Percentiles rank a stretch among this genome's conserved stretches.
These are phyloP conservation scores for Pseudomyrmex dendroicus DNA, from an alignment of 1,140 invertebrate species.

Conservation along the genomic window DNA sequence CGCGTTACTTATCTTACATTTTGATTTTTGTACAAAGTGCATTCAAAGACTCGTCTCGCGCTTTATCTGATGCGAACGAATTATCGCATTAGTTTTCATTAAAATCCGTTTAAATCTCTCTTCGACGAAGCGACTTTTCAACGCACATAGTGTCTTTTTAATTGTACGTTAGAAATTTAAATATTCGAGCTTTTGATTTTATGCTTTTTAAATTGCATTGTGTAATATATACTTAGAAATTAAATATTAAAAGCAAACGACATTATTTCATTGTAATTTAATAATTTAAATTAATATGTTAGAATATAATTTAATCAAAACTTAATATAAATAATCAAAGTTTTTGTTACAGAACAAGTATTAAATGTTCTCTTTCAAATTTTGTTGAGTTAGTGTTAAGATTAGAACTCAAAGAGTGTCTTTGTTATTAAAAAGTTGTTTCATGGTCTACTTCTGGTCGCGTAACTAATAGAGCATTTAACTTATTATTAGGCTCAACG, in stretches of 20 bases:
- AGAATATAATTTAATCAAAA: too few species aligned
- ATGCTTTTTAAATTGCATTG: too few species aligned
- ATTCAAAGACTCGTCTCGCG: neutral
- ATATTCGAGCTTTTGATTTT: neutral
- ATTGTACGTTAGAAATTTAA: neutral
- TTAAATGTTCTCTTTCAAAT: too few species aligned
- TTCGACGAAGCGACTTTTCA: conserved; percentile 17
- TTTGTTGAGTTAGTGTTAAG: too few species aligned
- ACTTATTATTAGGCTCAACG: conserved; percentile 12
- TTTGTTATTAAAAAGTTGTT: conserved; percentile 1
- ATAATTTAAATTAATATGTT: too few species aligned
- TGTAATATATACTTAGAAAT: too few species aligned
- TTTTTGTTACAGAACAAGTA: too few species aligned
- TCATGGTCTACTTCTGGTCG: conserved; percentile 19
- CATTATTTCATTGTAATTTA: too few species aligned
- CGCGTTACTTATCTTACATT: conserved; percentile 39
- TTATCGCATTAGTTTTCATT: neutral
- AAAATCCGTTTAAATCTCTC: neutral
- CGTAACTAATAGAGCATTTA: conserved; percentile 2
- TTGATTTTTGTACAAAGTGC: conserved; percentile 35
- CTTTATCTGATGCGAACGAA: neutral
- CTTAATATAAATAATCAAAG: too few species aligned
- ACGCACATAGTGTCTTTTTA: too few species aligned
- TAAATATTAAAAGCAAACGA: too few species aligned
- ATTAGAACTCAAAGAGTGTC: too few species aligned